Evolutionary conservation across 2,797 vertebrate genomes (phyloP).

Genomic region (Smutsia gigantea): DNA sequence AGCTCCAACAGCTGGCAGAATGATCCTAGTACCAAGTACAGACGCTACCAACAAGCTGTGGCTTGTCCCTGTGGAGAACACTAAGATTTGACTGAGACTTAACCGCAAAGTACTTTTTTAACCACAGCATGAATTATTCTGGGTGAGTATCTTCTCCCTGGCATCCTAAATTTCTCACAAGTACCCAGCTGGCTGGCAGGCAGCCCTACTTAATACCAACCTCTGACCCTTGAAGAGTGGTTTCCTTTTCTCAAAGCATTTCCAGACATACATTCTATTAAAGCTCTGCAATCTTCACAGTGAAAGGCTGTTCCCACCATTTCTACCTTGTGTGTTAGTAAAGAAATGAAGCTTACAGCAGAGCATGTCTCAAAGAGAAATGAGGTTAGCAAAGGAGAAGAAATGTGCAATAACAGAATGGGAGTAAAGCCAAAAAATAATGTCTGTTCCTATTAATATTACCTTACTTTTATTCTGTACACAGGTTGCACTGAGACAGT

Average conservation of each 20-base stretch:
- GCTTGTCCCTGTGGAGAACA: neutral
- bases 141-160: neutral
- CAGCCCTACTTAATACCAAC: conserved; percentile 12
- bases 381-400: neutral
- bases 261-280: conserved; percentile 33
- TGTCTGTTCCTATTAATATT: conserved; percentile 26
- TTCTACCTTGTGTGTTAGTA: neutral
- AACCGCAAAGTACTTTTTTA: conserved; percentile 40
- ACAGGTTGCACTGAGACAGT: neutral
- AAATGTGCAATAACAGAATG: neutral
- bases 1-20: neutral
- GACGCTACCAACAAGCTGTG: neutral
- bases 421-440: neutral
- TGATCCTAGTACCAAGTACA: neutral
- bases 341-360: conserved; percentile 4
- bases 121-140: conserved; percentile 46
- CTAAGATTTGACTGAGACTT: conserved; percentile 22
- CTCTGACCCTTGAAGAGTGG: conserved; percentile 9
- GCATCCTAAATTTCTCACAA: conserved; percentile 31
- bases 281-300: neutral
- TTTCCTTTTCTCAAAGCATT: neutral
- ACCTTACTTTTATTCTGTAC: conserved; percentile 28
- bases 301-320: neutral
- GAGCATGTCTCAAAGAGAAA: neutral
- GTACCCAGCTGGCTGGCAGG: neutral